Percentiles rank a stretch among this genome's conserved stretches.
Conservation (phyloP, 2,113 vertebrate genomes). For the Hippocampus comes region DNA sequence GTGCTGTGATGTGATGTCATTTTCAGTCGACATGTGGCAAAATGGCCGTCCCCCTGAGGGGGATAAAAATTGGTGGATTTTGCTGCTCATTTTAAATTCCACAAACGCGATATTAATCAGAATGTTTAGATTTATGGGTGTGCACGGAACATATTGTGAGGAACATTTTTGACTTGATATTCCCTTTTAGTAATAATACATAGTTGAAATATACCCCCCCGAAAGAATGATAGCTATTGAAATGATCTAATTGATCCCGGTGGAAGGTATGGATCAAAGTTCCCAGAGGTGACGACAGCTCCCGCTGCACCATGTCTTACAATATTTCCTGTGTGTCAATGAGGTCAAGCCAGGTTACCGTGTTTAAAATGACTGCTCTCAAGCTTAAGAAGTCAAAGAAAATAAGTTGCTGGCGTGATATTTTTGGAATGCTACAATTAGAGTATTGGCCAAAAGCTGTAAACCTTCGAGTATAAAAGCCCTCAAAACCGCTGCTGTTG, state of each 20-base stretch:
- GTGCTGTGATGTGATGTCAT: too few species aligned
- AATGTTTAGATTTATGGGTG: too few species aligned
- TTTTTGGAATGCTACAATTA: slow-evolving; percentile 20
- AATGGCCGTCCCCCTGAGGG: too few species aligned
- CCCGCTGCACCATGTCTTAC: slow-evolving; percentile 49
- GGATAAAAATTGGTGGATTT: too few species aligned
- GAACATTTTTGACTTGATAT: too few species aligned
- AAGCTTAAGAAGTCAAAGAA: neutral
- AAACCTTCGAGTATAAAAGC: slow-evolving; percentile 82
- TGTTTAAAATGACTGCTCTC: slow-evolving; percentile 26
- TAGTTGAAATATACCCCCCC: too few species aligned
- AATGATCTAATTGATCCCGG: neutral
- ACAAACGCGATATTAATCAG: too few species aligned
- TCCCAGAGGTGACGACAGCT: slow-evolving; percentile 41
- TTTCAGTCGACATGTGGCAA: too few species aligned
- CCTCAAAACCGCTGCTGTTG: slow-evolving; percentile 53
- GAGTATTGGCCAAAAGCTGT: slow-evolving; percentile 52
- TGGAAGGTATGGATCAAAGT: neutral
- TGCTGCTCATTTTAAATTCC: too few species aligned
- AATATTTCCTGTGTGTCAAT: slow-evolving; percentile 48
- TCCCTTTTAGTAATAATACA: too few species aligned
- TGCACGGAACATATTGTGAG: too few species aligned
- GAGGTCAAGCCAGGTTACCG: slow-evolving; percentile 63
- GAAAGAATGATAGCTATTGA: neutral
- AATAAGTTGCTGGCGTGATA: slow-evolving; percentile 12